Evolutionary conservation across 2,888 invertebrate species (phyloP).

Genomic region (Drosophila vallismaia): DNA sequence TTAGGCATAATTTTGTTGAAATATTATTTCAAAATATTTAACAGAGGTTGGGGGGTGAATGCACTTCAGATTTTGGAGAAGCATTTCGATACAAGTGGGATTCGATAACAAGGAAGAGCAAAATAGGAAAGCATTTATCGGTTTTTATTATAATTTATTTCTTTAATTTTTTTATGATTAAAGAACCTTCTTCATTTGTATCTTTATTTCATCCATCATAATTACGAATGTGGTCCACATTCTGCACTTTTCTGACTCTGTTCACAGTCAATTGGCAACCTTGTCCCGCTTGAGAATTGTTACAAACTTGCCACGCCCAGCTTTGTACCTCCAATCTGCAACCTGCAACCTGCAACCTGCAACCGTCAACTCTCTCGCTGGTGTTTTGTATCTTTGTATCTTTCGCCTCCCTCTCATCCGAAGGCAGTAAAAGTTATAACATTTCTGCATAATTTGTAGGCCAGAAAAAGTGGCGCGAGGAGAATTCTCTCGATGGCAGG

Average conservation of each 20-base stretch:
- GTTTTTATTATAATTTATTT: not conserved
- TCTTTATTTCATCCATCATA: slow-evolving; percentile 1
- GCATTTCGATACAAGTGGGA: not conserved
- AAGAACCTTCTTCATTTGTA: not conserved
- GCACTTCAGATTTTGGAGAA: slow-evolving; percentile 7
- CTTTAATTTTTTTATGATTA: not conserved
- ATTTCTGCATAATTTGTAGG: slow-evolving; percentile 75
- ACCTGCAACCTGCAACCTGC: not conserved
- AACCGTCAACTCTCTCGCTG: no score
- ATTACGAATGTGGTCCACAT: slow-evolving; percentile 9
- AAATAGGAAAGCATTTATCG: no score
- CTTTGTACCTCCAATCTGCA: not conserved
- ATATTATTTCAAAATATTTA: slow-evolving; percentile 11
- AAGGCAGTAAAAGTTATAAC: slow-evolving; percentile 34
- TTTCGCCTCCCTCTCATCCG: not conserved
- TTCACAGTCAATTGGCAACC: slow-evolving; percentile 50
- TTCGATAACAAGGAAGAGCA: not conserved
- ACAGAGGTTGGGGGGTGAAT: not conserved
- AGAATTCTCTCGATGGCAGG: slow-evolving; percentile 5
- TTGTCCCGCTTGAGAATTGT: slow-evolving; percentile 71
- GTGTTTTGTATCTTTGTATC: not conserved
- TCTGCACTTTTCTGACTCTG: slow-evolving; percentile 29
- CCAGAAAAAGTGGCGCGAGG: slow-evolving; percentile 64
- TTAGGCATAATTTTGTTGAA: slow-evolving; percentile 40
- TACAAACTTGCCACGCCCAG: slow-evolving; percentile 34